Conservation (phyloP, 2,797 vertebrate species). For the Clarias laeviceps region DNA sequence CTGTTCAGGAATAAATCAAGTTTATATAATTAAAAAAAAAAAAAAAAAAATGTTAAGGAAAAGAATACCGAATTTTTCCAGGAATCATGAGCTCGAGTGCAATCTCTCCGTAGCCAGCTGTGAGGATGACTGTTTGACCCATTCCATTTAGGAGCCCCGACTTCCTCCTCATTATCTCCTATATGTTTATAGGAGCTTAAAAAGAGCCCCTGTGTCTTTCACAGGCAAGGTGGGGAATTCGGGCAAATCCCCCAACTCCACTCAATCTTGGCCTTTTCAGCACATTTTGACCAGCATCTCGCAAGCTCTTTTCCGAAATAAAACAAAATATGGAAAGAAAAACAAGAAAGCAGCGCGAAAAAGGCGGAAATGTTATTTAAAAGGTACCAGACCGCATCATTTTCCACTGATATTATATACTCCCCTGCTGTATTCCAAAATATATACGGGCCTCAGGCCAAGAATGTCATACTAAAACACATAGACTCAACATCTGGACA, state of each 20-base stretch:
- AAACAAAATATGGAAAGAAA: constrained; percentile 99
- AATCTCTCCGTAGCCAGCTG: constrained; percentile 51
- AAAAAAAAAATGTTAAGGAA: neutral
- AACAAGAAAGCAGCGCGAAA: constrained; percentile 91
- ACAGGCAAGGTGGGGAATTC: constrained; percentile 47
- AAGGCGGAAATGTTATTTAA: constrained; percentile 99
- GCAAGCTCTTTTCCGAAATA: constrained; percentile 85
- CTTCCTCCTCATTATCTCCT: constrained; percentile 66
- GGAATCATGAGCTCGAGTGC: constrained; percentile 64
- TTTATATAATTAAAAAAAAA: neutral
- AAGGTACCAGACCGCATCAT: constrained; percentile 99
- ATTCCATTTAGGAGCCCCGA: constrained; percentile 61
- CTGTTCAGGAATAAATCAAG: constrained; percentile 76
- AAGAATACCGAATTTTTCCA: constrained; percentile 27
- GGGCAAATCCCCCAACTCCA: constrained; percentile 56
- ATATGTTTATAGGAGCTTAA: constrained; percentile 59
- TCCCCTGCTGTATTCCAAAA: constrained; percentile 97
- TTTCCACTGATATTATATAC: constrained; percentile 99
- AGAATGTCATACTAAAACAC: constrained; percentile 94
- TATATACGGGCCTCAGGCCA: constrained; percentile 94
- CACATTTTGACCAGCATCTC: constrained; percentile 80
- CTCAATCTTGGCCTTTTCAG: constrained; percentile 72
- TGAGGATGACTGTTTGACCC: constrained; percentile 66
- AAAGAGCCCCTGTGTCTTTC: constrained; percentile 41
- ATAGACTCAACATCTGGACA: constrained; percentile 99